These are phyloP conservation scores for Lysandra coridon DNA, from an alignment of 2,888 invertebrate genomes.

Conservation along the genomic window DNA sequence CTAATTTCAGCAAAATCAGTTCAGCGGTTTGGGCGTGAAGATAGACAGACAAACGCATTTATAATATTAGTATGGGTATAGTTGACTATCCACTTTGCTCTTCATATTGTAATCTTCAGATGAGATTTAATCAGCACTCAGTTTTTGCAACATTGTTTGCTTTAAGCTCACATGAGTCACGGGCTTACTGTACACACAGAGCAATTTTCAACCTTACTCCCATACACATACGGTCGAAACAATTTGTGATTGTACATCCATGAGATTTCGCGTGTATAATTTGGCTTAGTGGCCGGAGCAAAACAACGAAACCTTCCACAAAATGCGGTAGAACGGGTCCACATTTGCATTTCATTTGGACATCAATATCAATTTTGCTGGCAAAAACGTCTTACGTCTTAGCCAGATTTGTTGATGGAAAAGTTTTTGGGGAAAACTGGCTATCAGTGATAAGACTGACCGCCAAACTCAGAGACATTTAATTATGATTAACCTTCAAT, in stretches of 20 bases:
- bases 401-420: background rate
- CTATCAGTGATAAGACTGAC: no score
- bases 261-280: background rate
- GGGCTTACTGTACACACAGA: background rate
- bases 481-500: no score
- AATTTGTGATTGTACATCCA: background rate
- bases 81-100: background rate
- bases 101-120: background rate
- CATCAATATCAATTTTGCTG: background rate
- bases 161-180: conserved; percentile 4
- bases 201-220: background rate
- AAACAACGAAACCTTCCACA: conserved; percentile 10
- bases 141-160: conserved; percentile 11
- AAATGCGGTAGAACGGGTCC: conserved; percentile 2
- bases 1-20: no score
- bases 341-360: conserved; percentile 1
- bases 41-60: no score
- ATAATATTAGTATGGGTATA: no score
- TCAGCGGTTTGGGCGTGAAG: no score
- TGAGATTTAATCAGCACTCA: conserved; percentile 1
- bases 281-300: conserved; percentile 9
- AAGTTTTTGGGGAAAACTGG: background rate
- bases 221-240: background rate
- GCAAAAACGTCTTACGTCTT: background rate
- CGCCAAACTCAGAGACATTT: no score